Base-by-base conservation (phyloP, 30 jellyfish, hydroid and myxozoan genomes). In the Chrysaora quinquecirrha region DNA sequence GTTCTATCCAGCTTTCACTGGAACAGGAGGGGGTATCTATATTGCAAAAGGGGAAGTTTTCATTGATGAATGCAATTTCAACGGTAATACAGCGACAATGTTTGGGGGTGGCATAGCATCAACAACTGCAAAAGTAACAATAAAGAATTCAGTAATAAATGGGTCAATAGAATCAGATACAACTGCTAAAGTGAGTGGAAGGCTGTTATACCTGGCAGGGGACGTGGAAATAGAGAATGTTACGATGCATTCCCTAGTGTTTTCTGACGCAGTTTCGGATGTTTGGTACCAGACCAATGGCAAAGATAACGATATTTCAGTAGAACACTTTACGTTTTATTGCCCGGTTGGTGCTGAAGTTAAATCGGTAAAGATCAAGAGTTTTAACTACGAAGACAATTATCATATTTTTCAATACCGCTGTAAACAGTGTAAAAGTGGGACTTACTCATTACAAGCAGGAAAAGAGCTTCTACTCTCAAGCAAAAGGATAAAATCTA, bases 401-500 rank as follows among this genome's bases (percentile, higher is more conserved):
- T 71, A 71, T 31, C 38, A 71, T 46, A 46, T 71, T 16, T 46
- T 71, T 4, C 28, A 48, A 23, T 79, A 79, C 65, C 48, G 19
- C 62, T 79, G 90, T 58, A 28, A 62, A n/a, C 90, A 34, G 73
- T 79, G 90, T 47, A 32, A 63, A 12, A 64, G 21, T 0, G 84
- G 84, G 63, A 3, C 30, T 0, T 72, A 72, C 30, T 27, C 84
- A 10, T 0, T 72, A 21, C 21, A 49, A n/a, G 28, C 47, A 32
- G 84, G 84, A 9, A 10, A 52, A 10, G 68, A 52, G 54, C 6
- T 38, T 6, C 54, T 38, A 3, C 54, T 3, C 6, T 38, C 54
- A 6, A 38, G 54, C 54, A 38, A 38, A 38, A 14, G 11, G 54
- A 38, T 38, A 6, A 38, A 38, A 3, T 3, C 54, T 30, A 50